Evolutionary conservation across 2,888 invertebrate genomes (phyloP).

Genomic region (Athalia circularis): DNA sequence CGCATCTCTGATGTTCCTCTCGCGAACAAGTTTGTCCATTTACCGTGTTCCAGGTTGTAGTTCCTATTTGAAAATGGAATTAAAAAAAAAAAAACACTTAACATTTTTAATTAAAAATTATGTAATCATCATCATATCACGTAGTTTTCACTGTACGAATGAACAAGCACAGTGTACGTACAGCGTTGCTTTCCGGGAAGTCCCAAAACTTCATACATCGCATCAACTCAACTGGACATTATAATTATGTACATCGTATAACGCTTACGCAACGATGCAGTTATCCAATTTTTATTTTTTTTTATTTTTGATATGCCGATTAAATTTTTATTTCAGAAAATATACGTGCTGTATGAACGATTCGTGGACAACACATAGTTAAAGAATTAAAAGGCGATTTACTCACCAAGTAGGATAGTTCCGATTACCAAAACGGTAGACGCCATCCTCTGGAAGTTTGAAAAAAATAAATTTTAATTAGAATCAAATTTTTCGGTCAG

Average conservation of each 20-base stretch:
- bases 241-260: background rate
- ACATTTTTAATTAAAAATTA: slow-evolving; percentile 16
- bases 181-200: slow-evolving; percentile 11
- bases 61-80: slow-evolving; percentile 39
- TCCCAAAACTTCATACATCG: slow-evolving; percentile 18
- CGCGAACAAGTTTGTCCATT: slow-evolving; percentile 70
- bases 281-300: background rate
- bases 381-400: background rate
- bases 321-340: background rate
- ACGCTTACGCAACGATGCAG: slow-evolving; percentile 8
- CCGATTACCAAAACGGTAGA: slow-evolving; percentile 20
- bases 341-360: background rate
- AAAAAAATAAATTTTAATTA: too few species aligned
- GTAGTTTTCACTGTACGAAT: background rate
- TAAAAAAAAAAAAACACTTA: background rate
- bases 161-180: background rate
- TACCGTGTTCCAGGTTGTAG: slow-evolving; percentile 40
- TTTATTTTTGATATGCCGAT: background rate
- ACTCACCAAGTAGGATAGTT: slow-evolving; percentile 31
- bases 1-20: slow-evolving; percentile 76
- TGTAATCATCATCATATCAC: background rate
- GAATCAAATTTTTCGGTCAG: too few species aligned
- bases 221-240: background rate
- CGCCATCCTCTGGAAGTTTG: slow-evolving; percentile 35
- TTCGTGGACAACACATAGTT: background rate